These are phyloP conservation scores for Gandaritis pyraliata DNA, from an alignment of 2,888 invertebrate genomes.

Conservation along the genomic window DNA sequence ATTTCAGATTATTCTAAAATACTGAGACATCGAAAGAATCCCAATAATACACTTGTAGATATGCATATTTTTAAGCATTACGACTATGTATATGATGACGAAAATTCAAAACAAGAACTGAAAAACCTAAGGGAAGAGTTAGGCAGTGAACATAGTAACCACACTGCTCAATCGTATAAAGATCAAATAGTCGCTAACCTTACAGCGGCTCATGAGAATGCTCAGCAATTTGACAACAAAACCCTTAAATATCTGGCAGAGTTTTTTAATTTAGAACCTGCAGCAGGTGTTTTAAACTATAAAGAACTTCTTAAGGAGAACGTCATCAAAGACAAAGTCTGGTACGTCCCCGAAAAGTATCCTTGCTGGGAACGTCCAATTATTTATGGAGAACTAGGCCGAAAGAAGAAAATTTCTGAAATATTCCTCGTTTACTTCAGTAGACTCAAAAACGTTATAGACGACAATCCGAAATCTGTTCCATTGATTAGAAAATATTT, in stretches of 20 bases:
- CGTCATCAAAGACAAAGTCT: constrained; percentile 43
- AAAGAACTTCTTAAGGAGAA: constrained; percentile 18
- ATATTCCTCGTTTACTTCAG: constrained; percentile 60
- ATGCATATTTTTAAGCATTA: constrained; percentile 50
- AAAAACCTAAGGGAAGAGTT: constrained; percentile 5
- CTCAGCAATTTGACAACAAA: constrained; percentile 36
- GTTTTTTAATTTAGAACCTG: constrained; percentile 67
- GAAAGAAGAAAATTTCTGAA: constrained; percentile 42
- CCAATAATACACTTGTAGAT: constrained; percentile 10
- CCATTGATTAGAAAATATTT: constrained; percentile 23
- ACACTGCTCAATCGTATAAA: neutral
- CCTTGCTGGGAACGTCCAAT: constrained; percentile 74
- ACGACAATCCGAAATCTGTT: constrained; percentile 28
- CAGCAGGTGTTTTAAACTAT: constrained; percentile 42
- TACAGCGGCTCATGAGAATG: constrained; percentile 19
- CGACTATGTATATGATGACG: constrained; percentile 50
- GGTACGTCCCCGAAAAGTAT: constrained; percentile 70
- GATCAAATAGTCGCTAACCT: neutral
- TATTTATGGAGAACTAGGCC: constrained; percentile 61
- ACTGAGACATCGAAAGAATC: constrained; percentile 3
- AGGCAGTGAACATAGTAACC: constrained; percentile 1
- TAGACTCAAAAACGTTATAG: constrained; percentile 59
- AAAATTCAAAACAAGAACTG: neutral
- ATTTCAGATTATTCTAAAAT: neutral
- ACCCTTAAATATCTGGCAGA: constrained; percentile 46